Base-by-base conservation (phyloP, 2,113 vertebrate genomes). In the Phycodurus eques region DNA sequence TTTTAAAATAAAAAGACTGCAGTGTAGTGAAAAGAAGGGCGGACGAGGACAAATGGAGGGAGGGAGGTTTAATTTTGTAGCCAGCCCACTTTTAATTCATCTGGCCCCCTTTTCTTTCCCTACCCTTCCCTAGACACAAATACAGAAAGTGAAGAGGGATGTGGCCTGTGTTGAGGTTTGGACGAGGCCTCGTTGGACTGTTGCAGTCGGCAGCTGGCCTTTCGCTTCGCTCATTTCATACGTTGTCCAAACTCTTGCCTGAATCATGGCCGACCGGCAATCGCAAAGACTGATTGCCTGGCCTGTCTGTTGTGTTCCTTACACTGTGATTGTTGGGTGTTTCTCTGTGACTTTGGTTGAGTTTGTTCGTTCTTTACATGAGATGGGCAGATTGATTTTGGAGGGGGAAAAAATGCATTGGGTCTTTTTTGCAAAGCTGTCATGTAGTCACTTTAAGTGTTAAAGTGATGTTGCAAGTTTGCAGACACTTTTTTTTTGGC, bases 231-330 rank as follows among this genome's bases (percentile, higher is more conserved):
- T 56, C 53, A 22, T 59, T 59, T 56, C 53, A n/a, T 79, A 70
- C 66, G 75, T 85, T 78, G 74, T 83, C 84, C 68, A 62, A 81
- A 81, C 80, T 77, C 83, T 67, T 75, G 86, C 73, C 86, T 86
- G 87, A 90, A 81, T 87, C 80, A 87, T 86, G 86, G 87, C 85
- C 80, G 80, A 88, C 79, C 33, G 10, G 76, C 75, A 88, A 90
- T 92, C 90, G 88, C 87, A 86, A 88, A 88, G 87, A 93, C 87
- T 89, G 87, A 89, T 91, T 88, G 83, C 85, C 84, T 82, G 80
- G 83, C 85, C 84, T 82, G 80, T 88, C 83, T 74, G 82, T 80
- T 86, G 90, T 87, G 86, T 88, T 90, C 88, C 85, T 88, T 84
- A 82, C 78, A 87, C 68, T 80, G 88, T 87, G 88, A 91, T 92